These are phyloP conservation scores for Thelaira solivaga DNA, from an alignment of 2,888 invertebrate species.

Conservation along the genomic window DNA sequence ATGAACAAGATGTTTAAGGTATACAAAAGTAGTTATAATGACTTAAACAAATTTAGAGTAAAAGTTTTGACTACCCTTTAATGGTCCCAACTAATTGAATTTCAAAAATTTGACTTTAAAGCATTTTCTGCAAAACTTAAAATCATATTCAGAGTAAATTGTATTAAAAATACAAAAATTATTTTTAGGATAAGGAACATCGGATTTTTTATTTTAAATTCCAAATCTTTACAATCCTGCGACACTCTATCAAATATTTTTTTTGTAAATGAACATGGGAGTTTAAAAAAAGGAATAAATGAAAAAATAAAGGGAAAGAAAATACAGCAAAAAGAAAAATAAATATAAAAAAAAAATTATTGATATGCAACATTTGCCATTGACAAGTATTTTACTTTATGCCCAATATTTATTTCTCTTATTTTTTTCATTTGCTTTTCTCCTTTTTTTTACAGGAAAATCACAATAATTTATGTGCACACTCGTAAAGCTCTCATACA, in stretches of 20 bases:
- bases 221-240: conserved; percentile 19
- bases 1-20: too few relatives aligned
- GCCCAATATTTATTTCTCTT: too few relatives aligned
- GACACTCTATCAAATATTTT: not conserved
- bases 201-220: conserved; percentile 15
- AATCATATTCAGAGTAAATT: too few relatives aligned
- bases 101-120: too few relatives aligned
- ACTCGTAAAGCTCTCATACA: too few relatives aligned
- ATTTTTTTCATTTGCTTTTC: conserved; percentile 8
- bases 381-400: conserved; percentile 49
- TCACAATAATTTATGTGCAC: conserved; percentile 49
- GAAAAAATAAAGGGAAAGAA: not conserved
- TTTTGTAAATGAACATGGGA: not conserved
- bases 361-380: conserved; percentile 64
- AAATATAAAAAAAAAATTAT: conserved; percentile 50
- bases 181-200: too few relatives aligned
- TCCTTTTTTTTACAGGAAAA: conserved; percentile 21
- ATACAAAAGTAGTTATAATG: too few relatives aligned
- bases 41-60: too few relatives aligned
- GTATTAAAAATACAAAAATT: too few relatives aligned
- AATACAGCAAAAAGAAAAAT: not conserved
- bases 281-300: not conserved
- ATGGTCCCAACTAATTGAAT: too few relatives aligned
- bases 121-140: too few relatives aligned
- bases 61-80: too few relatives aligned